These are phyloP conservation scores for Neoarius graeffei DNA, from an alignment of 2,113 vertebrate genomes.

Conservation along the genomic window DNA sequence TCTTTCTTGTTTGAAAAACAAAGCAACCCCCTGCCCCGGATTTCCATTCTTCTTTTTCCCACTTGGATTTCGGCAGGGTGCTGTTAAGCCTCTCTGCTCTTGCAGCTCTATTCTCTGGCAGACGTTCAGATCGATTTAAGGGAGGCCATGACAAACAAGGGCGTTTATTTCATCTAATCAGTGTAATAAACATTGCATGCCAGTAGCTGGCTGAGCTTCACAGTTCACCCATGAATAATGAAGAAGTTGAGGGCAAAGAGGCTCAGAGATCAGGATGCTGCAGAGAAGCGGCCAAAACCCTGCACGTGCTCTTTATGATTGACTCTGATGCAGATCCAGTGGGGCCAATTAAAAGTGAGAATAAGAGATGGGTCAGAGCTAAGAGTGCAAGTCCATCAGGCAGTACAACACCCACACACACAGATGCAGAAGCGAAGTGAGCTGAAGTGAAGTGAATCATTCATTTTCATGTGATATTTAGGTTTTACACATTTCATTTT, in stretches of 20 bases:
- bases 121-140: constrained; percentile 26
- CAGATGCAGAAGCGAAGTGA: not conserved
- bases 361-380: constrained; percentile 30
- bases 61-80: constrained; percentile 34
- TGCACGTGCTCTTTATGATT: constrained; percentile 31
- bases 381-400: not conserved
- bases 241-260: constrained; percentile 17
- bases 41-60: constrained; percentile 30
- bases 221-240: constrained; percentile 43
- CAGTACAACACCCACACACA: constrained; percentile 10
- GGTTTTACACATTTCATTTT: not conserved
- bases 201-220: constrained; percentile 10
- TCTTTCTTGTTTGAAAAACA: not conserved
- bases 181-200: constrained; percentile 34
- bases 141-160: constrained; percentile 24
- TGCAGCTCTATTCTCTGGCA: constrained; percentile 2
- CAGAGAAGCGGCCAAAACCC: not conserved
- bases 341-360: constrained; percentile 49
- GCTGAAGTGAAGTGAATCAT: not conserved
- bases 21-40: not conserved
- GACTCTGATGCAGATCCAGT: constrained; percentile 22
- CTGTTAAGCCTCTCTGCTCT: not conserved
- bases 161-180: constrained; percentile 47
- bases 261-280: constrained; percentile 4
- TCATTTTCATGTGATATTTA: not conserved